Conservation (phyloP, 2,113 vertebrate genomes). For the Planiliza haematocheilus region DNA sequence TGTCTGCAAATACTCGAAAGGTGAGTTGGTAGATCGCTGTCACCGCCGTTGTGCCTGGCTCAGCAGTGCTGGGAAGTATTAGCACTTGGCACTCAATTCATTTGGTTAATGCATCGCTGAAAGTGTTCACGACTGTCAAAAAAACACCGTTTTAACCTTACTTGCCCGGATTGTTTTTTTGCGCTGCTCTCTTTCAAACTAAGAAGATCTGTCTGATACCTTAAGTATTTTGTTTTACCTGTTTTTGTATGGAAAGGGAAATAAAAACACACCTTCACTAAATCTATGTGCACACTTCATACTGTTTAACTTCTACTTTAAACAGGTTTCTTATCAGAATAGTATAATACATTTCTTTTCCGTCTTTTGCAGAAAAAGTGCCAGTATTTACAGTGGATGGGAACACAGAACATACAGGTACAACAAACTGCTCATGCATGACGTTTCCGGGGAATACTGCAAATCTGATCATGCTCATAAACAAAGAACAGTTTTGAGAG, state of each 20-base stretch:
- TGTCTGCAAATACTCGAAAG: slow-evolving; percentile 94
- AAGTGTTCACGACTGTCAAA: slow-evolving; percentile 13
- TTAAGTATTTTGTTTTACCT: not conserved
- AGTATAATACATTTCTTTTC: not conserved
- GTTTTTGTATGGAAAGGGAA: not conserved
- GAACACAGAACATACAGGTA: slow-evolving; percentile 75
- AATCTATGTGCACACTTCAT: too few relatives aligned
- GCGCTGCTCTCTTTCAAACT: not conserved
- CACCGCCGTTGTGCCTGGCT: slow-evolving; percentile 8
- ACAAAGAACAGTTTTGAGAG: too few relatives aligned
- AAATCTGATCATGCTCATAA: not conserved
- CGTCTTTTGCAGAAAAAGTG: slow-evolving; percentile 70
- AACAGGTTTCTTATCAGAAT: not conserved
- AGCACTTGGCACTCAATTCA: not conserved
- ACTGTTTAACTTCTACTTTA: not conserved
- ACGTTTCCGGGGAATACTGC: not conserved
- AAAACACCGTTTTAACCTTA: not conserved
- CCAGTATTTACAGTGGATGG: slow-evolving; percentile 58
- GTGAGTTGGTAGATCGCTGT: slow-evolving; percentile 73
- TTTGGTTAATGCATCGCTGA: not conserved
- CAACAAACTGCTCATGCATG: not conserved
- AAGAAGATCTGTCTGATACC: not conserved
- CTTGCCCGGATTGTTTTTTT: not conserved
- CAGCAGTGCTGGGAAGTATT: slow-evolving; percentile 7
- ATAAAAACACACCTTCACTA: not conserved